These are phyloP conservation scores for Shargacucullia verbasci DNA, from an alignment of 2,888 invertebrate species.

Conservation along the genomic window DNA sequence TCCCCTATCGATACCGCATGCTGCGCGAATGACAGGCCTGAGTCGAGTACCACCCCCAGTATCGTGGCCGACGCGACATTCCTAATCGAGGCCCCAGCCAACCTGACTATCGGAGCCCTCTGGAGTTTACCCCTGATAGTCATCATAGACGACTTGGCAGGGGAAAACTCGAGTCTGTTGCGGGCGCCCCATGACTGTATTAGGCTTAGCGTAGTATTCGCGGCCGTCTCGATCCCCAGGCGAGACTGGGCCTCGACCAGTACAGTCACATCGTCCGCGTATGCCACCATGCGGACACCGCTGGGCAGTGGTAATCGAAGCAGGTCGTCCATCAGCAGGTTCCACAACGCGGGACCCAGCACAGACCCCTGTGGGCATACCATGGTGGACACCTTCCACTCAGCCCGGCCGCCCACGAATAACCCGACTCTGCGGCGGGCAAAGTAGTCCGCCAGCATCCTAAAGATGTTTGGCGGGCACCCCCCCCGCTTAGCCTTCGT, in stretches of 20 bases:
- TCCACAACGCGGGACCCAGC: conserved; percentile 50
- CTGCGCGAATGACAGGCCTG: conserved; percentile 10
- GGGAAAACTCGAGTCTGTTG: background rate
- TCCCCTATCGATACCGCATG: conserved; percentile 43
- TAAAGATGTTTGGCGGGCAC: conserved; percentile 51
- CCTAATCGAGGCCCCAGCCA: conserved; percentile 14
- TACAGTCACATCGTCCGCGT: conserved; percentile 32
- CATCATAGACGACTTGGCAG: background rate
- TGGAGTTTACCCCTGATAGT: background rate
- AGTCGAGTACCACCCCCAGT: conserved; percentile 47
- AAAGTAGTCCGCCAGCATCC: conserved; percentile 54
- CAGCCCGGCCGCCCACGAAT: conserved; percentile 15
- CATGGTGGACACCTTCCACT: conserved; percentile 62
- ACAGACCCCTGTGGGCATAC: conserved; percentile 57
- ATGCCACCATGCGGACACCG: conserved; percentile 38
- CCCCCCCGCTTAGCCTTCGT: conserved; percentile 49
- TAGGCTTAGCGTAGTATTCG: background rate
- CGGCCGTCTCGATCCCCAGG: background rate
- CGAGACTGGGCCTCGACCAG: conserved; percentile 2
- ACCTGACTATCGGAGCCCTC: background rate
- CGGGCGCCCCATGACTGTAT: background rate
- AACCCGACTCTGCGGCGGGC: conserved; percentile 34
- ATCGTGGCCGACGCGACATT: conserved; percentile 5
- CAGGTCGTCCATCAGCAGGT: conserved; percentile 52
- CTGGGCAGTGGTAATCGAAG: conserved; percentile 41